Evolutionary conservation across 2,113 vertebrate genomes (phyloP), one percentile per base, ranked within the genome.

Genomic region (Otocyon megalotis): DNA sequence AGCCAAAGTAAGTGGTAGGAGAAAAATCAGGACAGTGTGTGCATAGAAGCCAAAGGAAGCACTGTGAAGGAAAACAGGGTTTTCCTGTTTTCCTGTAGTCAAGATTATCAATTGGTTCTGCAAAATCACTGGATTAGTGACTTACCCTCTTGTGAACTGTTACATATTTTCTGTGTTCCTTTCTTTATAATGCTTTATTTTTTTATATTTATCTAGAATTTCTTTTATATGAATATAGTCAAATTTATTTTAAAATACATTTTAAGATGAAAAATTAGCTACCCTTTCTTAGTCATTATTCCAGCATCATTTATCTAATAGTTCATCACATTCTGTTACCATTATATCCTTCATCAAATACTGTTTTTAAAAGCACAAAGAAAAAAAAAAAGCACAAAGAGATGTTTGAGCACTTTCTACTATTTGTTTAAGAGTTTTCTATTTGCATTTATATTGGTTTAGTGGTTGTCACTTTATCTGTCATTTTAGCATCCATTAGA

Each of bases 191-290:
- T 76, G 16, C 16, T 83, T 96, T 96, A 32, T 79, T 26, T 77
- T 85, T 96, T 79, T 84, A 83, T 5, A 50, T 71, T 63, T 96
- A 83, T 19, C 30, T 94, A 87, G 19, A 96, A 97, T 82, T 93
- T 92, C 86, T 88, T 67, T 96, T 69, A 50, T 19, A 54, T 26
- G 72, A 35, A 72, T 65, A 35, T 8, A 60, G 30, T 88, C n/a
- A 69, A 81, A 96, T 82, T 82, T 86, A 48, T 35, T 82, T 89
- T 63, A 32, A n/a, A 88, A 94, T 65, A 63, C 13, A 54, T 14
- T 88, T 89, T 89, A 90, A 79, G 19, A 65, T 93, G 12, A 94
- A 71, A 93, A 88, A 76, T 54, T 12, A 72, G 37, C 28, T 71
- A 90, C 20, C 24, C 26, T 90, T 82, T 28, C 48, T 56, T 53